These are phyloP conservation scores for Eriocheir sinensis DNA, from an alignment of 1,140 invertebrate genomes.

Conservation along the genomic window DNA sequence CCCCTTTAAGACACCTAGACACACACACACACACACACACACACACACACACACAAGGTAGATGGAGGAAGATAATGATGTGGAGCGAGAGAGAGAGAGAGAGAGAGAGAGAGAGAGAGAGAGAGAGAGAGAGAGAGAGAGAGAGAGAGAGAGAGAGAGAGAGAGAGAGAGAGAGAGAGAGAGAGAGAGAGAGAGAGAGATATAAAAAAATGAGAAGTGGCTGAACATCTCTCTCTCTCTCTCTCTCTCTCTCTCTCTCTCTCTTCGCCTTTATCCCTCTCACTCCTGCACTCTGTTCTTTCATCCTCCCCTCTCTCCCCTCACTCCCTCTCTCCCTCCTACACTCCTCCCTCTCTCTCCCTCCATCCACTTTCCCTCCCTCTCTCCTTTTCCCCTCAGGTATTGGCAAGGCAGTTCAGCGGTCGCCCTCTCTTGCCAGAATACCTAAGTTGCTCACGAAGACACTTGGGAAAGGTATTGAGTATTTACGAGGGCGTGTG, in stretches of 20 bases:
- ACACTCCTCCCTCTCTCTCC: too few relatives aligned
- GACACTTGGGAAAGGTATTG: too few relatives aligned
- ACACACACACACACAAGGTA: too few relatives aligned
- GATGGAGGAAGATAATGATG: too few relatives aligned
- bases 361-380: too few relatives aligned
- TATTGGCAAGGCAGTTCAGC: too few relatives aligned
- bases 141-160: background rate
- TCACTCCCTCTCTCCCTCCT: too few relatives aligned
- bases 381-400: background rate
- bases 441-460: too few relatives aligned
- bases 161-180: background rate
- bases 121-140: background rate
- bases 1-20: too few relatives aligned
- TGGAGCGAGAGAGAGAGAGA: background rate
- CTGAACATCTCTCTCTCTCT: background rate
- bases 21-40: too few relatives aligned
- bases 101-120: slow-evolving; percentile 3
- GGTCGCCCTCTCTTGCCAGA: too few relatives aligned
- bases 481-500: too few relatives aligned
- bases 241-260: slow-evolving; percentile 19
- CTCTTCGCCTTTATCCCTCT: background rate
- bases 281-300: background rate
- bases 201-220: background rate
- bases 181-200: background rate
- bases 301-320: background rate